A percentile compares a stretch with the other conserved stretches of the same genome.
Evolutionary conservation across 2,888 invertebrate species (phyloP).

Genomic region (Thymelicus sylvestris): DNA sequence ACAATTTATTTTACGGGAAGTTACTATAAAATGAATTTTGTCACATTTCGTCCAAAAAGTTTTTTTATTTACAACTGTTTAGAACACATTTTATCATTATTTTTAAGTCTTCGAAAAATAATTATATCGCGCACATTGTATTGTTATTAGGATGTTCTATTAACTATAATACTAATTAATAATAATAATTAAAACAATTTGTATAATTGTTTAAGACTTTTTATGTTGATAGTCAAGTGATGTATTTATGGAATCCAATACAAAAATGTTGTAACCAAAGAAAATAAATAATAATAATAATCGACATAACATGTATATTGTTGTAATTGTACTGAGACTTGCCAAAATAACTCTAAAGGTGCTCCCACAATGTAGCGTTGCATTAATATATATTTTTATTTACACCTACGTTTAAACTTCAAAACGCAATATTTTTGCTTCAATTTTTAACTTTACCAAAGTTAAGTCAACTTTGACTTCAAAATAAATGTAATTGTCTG

Average conservation of each 20-base stretch:
- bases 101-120: conserved; percentile 29
- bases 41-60: conserved; percentile 44
- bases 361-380: conserved; percentile 27
- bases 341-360: conserved; percentile 30
- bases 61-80: conserved; percentile 45
- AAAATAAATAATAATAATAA: conserved; percentile 27
- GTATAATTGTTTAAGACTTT: conserved; percentile 36
- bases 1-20: conserved; percentile 21
- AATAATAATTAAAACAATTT: conserved; percentile 18
- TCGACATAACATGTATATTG: conserved; percentile 18
- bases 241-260: conserved; percentile 23
- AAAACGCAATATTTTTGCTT: no score
- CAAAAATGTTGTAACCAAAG: conserved; percentile 39
- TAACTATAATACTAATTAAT: conserved; percentile 20
- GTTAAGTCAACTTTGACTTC: no score
- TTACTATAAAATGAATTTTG: conserved; percentile 35
- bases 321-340: conserved; percentile 27
- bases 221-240: conserved; percentile 32
- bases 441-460: no score
- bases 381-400: not conserved
- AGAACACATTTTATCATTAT: conserved; percentile 26
- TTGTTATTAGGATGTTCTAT: conserved; percentile 43
- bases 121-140: conserved; percentile 40
- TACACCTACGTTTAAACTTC: not conserved
- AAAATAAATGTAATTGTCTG: not conserved